phyloP scores from a whole-genome alignment of 35 echinoderm and acorn worm genomes.

The Hemicentrotus pulcherrimus region DNA sequence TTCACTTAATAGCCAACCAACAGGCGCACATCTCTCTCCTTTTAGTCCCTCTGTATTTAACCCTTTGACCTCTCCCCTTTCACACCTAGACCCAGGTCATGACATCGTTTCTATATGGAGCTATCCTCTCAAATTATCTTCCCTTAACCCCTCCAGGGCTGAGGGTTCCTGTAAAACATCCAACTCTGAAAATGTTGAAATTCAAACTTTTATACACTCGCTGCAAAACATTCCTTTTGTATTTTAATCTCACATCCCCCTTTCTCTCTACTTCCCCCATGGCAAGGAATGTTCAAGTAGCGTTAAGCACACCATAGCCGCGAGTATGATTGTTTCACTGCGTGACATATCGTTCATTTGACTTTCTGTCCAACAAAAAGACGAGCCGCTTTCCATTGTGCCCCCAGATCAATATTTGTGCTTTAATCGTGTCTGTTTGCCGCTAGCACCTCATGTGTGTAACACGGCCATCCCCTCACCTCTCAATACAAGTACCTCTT shows the following conservation, averaged over 20 bases:
- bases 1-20: constrained; percentile 63
- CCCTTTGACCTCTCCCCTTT: neutral
- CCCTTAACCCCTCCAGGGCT: neutral
- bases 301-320: constrained; percentile 24
- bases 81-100: neutral
- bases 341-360: constrained; percentile 42
- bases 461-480: constrained; percentile 28
- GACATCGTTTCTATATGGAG: neutral
- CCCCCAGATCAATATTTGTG: constrained; percentile 37
- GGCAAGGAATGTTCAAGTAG: neutral
- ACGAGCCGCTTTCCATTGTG: constrained; percentile 45
- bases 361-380: constrained; percentile 41
- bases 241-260: constrained; percentile 7
- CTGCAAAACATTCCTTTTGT: constrained; percentile 12
- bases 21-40: constrained; percentile 30
- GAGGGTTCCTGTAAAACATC: neutral
- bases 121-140: neutral
- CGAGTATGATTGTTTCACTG: constrained; percentile 49
- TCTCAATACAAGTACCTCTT: neutral
- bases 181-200: neutral
- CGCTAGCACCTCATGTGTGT: constrained; percentile 17
- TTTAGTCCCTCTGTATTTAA: neutral
- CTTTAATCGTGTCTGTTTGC: constrained; percentile 39
- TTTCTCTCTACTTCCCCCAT: constrained; percentile 23
- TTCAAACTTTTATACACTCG: neutral